Base-by-base conservation (phyloP, 2,113 vertebrate genomes). In the Corvus cornix region DNA sequence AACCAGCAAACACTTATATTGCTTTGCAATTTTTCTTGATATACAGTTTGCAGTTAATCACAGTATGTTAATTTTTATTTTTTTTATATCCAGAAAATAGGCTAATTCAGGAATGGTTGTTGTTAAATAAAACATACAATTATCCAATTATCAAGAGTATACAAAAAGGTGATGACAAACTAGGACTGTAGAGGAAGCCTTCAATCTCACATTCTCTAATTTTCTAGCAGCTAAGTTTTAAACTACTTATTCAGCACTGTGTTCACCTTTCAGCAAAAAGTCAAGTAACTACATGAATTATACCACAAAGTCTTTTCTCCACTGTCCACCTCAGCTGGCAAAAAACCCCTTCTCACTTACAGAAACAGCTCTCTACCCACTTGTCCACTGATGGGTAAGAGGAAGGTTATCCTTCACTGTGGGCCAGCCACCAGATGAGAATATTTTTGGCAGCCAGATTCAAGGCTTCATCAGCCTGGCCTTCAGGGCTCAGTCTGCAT, bases 401-500 rank as follows among this genome's bases (percentile, higher is more conserved):
- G 30, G 12, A 92, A 83, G 23, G 15, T 22, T 41, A 30, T 35
- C n/a, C 23, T 49, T 44, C 6, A 1, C 28, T 48, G 10, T 16
- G 24, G 19, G 12, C 10, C 52, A 90, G 24, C 16, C 43, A 43
- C 13, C 48, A 46, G 37, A 66, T 37, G 24, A 81, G 20, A 49
- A 56, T 18, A 11, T 1, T 31, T 75, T 59, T 24, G 7, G 11
- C 11, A 82, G 23, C 27, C 56, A 46, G 30, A 63, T 63, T 63
- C 21, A 67, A 74, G 63, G 26, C 22, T 69, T 44, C 1, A 1
- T 41, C 49, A 68, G 16, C 28, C 31, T 46, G 52, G 46, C 22
- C 28, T 67, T 66, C 2, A 1, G 20, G 39, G 30, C 16, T 87
- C 2, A 1, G 52, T 6, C 52, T 10, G 11, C 18, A 19, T 1